Conservation (phyloP, 2,888 invertebrate species). For the Heteromyza rotundicornis region DNA sequence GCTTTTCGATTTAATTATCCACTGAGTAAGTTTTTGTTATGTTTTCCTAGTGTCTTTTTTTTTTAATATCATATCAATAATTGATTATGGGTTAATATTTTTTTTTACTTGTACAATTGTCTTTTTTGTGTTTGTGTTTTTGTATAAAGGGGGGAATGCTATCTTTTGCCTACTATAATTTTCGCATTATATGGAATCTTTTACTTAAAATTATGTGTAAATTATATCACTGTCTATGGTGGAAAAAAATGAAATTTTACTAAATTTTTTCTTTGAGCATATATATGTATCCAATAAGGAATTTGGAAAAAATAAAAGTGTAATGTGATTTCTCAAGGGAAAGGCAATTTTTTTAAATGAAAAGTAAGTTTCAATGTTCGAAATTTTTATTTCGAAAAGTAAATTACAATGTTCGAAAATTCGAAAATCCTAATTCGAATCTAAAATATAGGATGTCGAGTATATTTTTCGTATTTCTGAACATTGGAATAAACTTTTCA, state of each 20-base stretch:
- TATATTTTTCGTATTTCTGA: too few species aligned
- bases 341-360: too few species aligned
- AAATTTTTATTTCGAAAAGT: background rate
- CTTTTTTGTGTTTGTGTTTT: background rate
- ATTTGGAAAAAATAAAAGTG: too few species aligned
- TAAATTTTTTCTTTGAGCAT: background rate
- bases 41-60: slow-evolving; percentile 11
- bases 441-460: too few species aligned
- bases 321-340: too few species aligned
- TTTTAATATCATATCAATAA: background rate
- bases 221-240: slow-evolving; percentile 6
- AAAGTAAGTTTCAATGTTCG: background rate
- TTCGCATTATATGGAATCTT: background rate
- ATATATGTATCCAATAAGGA: too few species aligned
- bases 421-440: too few species aligned
- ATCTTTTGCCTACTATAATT: background rate
- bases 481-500: too few species aligned
- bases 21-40: slow-evolving; percentile 43
- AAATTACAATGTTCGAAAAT: background rate
- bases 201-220: slow-evolving; percentile 1
- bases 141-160: background rate
- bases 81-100: slow-evolving; percentile 3
- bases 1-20: slow-evolving; percentile 40
- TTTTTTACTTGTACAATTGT: slow-evolving; percentile 19
- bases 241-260: background rate